These are phyloP conservation scores for Crioceris asparagi DNA, from an alignment of 2,888 invertebrate genomes.

Conservation along the genomic window DNA sequence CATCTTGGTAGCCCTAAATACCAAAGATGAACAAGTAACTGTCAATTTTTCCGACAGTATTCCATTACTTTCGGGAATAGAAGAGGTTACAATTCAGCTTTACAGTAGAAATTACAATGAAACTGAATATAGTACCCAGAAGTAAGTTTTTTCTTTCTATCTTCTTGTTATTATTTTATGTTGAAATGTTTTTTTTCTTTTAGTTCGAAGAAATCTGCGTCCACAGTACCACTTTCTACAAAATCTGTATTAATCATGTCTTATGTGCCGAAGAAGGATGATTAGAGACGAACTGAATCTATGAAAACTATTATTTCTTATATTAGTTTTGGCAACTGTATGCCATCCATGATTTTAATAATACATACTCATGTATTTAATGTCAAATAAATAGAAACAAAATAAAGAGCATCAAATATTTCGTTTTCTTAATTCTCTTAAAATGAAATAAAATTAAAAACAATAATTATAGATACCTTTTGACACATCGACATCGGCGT, in stretches of 20 bases:
- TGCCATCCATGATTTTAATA: too few relatives aligned
- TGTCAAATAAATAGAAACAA: too few relatives aligned
- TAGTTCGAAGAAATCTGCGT: slow-evolving; percentile 49
- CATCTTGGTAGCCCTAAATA: slow-evolving; percentile 62
- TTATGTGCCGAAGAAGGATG: slow-evolving; percentile 50
- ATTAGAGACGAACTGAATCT: too few relatives aligned
- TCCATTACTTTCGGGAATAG: slow-evolving; percentile 41
- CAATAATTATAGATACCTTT: too few relatives aligned
- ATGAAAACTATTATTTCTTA: too few relatives aligned
- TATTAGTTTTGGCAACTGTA: too few relatives aligned
- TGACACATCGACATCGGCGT: too few relatives aligned
- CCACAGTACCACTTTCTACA: slow-evolving; percentile 48
- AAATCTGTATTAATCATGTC: slow-evolving; percentile 56
- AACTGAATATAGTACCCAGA: slow-evolving; percentile 35
- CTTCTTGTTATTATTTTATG: slow-evolving; percentile 5
- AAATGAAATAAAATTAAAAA: too few relatives aligned
- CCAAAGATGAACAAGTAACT: slow-evolving; percentile 37
- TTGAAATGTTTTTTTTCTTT: slow-evolving; percentile 26
- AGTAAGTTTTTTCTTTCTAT: slow-evolving; percentile 30
- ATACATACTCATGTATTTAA: too few relatives aligned
- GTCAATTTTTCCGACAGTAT: slow-evolving; percentile 43
- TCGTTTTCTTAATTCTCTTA: too few relatives aligned
- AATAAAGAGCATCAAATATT: too few relatives aligned
- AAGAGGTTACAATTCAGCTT: slow-evolving; percentile 49
- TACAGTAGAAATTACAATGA: slow-evolving; percentile 44